Evolutionary conservation across 1,140 invertebrate species (phyloP).

Genomic region (Scaptomyza pallida): DNA sequence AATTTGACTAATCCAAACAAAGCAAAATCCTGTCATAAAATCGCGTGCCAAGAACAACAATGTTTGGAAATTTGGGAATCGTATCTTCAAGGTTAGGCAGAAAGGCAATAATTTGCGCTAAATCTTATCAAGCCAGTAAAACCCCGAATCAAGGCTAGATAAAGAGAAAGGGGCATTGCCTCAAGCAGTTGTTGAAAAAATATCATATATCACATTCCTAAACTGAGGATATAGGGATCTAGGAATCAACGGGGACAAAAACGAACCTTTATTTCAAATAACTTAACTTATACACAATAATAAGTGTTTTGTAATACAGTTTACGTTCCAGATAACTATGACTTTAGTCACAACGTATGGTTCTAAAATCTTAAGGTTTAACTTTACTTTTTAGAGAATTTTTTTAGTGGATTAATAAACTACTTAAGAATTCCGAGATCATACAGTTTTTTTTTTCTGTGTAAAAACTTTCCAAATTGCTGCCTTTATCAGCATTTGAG

Average conservation of each 20-base stretch:
- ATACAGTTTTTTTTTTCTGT: not conserved
- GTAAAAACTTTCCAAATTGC: not conserved
- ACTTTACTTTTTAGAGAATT: not conserved
- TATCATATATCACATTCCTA: too few species aligned
- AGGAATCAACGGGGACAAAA: too few species aligned
- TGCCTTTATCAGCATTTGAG: not conserved
- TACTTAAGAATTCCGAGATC: not conserved
- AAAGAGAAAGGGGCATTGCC: slow-evolving; percentile 25
- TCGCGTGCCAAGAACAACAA: not conserved
- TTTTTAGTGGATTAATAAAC: not conserved
- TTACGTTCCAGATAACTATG: too few species aligned
- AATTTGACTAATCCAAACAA: not conserved
- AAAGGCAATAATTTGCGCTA: slow-evolving; percentile 19
- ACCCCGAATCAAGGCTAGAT: slow-evolving; percentile 3
- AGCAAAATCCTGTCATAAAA: not conserved
- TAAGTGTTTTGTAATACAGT: too few species aligned
- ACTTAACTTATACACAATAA: not conserved
- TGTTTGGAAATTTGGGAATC: not conserved
- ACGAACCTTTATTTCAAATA: not conserved
- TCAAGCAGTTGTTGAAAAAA: slow-evolving; percentile 2
- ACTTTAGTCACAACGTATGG: too few species aligned
- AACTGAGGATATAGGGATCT: not conserved
- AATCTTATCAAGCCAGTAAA: slow-evolving; percentile 18
- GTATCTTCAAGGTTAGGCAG: slow-evolving; percentile 29
- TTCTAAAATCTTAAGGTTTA: too few species aligned